A percentile compares a stretch with the other conserved stretches of the same genome.
phyloP scores from a whole-genome alignment of 37 sponge, comb jelly and placozoan genomes.

The Tethya wilhelma region DNA sequence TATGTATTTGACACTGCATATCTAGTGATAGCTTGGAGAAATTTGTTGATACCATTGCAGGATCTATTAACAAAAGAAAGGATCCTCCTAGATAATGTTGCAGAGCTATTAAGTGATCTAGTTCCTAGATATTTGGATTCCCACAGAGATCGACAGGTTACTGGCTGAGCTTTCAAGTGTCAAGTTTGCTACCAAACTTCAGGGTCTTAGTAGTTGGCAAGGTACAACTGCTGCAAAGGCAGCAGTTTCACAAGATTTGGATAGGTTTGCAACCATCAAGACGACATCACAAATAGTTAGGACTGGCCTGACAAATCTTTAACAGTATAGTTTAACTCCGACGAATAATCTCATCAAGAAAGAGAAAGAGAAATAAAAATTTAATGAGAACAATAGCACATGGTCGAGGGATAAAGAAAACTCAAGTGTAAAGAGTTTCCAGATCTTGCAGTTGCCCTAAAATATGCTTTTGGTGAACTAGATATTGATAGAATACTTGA shows the following conservation, averaged over 20 bases:
- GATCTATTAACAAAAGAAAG: not conserved
- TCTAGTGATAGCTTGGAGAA: too few species aligned
- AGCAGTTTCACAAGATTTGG: not conserved
- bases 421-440: slow-evolving; percentile 20
- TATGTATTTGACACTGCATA: too few species aligned
- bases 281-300: slow-evolving; percentile 8
- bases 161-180: slow-evolving; percentile 18
- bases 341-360: slow-evolving; percentile 11
- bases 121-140: slow-evolving; percentile 5
- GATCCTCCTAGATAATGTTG: not conserved
- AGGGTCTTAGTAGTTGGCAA: slow-evolving; percentile 1
- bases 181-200: slow-evolving; percentile 6
- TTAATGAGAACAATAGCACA: slow-evolving; percentile 24
- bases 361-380: too few species aligned
- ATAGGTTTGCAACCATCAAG: not conserved
- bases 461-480: slow-evolving; percentile 31
- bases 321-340: slow-evolving; percentile 5
- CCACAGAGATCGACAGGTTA: slow-evolving; percentile 15
- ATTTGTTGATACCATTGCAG: not conserved
- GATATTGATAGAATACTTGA: slow-evolving; percentile 6
- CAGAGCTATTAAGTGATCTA: not conserved
- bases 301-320: not conserved
- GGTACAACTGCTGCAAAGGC: not conserved
- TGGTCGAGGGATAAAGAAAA: slow-evolving; percentile 8
- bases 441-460: not conserved